Base-by-base conservation (phyloP, 1,140 invertebrate species). In the Oryctes rhinoceros region DNA sequence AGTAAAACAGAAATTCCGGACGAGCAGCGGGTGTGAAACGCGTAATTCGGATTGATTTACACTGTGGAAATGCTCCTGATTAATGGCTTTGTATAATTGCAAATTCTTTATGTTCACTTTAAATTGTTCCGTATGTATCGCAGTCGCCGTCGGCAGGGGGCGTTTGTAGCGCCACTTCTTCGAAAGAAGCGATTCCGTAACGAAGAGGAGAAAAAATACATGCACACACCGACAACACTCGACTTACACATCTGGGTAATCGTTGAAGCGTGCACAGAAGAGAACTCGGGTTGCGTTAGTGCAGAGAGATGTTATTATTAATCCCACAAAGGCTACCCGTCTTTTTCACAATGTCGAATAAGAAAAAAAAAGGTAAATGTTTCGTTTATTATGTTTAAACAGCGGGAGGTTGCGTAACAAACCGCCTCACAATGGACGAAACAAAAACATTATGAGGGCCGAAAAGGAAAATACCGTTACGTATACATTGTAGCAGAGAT, bases 41-140 rank as follows among this genome's bases (percentile, higher is more conserved):
- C 81, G 82, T 85, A 85, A 86, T 82, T 82, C 84, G 83, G 86
- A 86, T 86, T 86, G 85, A 86, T 86, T 86, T 86, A 86, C 84
- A 84, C 83, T 83, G 84, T 83, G 85, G 81, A 86, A 85, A 85
- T 86, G 82, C 83, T 67, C 83, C 79, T 86, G 86, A 86, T 86
- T 85, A 86, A 86, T 86, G 83, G 85, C 81, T 83, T 84, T 83
- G 84, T 85, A 81, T 86, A 86, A 86, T 86, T 86, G 86, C 85
- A 85, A 86, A 86, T 86, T 86, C 86, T 86, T 86, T 86, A 86
- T 86, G 85, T 85, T 84, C 83, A 81, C 81, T 85, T 81, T 80
- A 82, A 84, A 80, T 82, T 80, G 71, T 77, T 59, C 78, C 71
- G 18, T 76, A 47, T 74, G 37, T 76, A 71, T 24, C 65, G 71